Evolutionary conservation across 2,797 vertebrate species (phyloP).

Genomic region (Cuculus canorus): DNA sequence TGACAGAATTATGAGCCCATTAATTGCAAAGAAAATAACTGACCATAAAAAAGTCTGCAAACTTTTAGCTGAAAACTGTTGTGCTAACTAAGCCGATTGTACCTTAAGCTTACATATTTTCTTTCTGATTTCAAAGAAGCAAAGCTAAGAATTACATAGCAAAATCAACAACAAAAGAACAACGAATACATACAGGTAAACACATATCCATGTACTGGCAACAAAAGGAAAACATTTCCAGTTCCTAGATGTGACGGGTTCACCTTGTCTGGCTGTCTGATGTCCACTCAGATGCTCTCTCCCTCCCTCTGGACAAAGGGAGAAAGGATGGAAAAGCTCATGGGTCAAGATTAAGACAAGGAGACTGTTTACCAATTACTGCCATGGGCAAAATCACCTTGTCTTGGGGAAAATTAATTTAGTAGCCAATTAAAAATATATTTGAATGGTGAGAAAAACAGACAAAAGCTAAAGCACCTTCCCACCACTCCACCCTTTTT

Average conservation of each 20-base stretch:
- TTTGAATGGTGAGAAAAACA: background rate
- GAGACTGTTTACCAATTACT: background rate
- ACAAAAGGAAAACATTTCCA: background rate
- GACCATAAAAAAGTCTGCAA: background rate
- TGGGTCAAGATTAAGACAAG: background rate
- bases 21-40: constrained; percentile 29
- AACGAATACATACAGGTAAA: background rate
- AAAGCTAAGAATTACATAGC: background rate
- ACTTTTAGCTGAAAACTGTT: background rate
- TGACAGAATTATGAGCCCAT: constrained; percentile 40
- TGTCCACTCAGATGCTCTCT: background rate
- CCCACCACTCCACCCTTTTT: background rate
- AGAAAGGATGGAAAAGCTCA: background rate
- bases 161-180: background rate
- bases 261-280: background rate
- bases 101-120: background rate
- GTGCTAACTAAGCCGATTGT: background rate
- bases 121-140: background rate
- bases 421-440: background rate
- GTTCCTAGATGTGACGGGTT: background rate
- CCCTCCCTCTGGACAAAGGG: background rate
- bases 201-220: fast-evolving
- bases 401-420: background rate
- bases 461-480: background rate
- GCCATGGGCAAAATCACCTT: background rate